Evolutionary conservation across 2,797 vertebrate species (phyloP).

Genomic region (Acanthurus lineatus): DNA sequence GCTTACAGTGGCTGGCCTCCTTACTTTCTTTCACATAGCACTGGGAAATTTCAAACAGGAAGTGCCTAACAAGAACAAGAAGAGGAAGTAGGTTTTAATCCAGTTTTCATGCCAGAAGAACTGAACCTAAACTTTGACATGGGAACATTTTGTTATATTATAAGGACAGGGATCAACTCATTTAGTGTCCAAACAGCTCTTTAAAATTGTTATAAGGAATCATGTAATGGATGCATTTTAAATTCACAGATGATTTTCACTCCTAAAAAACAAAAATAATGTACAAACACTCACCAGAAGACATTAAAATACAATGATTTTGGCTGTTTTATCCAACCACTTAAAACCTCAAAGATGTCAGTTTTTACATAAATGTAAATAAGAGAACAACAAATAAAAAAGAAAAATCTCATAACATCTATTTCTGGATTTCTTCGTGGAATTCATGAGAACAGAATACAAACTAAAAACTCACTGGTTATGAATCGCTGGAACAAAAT

Average conservation of each 20-base stretch:
- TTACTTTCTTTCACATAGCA: constrained; percentile 41
- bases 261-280: too few relatives aligned
- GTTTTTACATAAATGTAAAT: too few relatives aligned
- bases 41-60: constrained; percentile 68
- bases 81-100: constrained; percentile 69
- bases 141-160: constrained; percentile 34
- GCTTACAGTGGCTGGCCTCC: constrained; percentile 30
- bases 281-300: too few relatives aligned
- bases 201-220: not conserved
- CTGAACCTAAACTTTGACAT: constrained; percentile 25
- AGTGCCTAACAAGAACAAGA: constrained; percentile 77
- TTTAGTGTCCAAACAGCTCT: not conserved
- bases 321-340: too few relatives aligned
- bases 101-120: constrained; percentile 56
- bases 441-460: not conserved
- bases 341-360: too few relatives aligned
- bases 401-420: not conserved
- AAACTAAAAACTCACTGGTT: not conserved
- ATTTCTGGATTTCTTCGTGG: not conserved
- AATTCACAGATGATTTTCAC: not conserved
- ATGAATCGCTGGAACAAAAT: not conserved
- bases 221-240: not conserved
- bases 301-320: too few relatives aligned
- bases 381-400: not conserved
- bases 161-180: constrained; percentile 19